Evolutionary conservation across 2,113 vertebrate species (phyloP), one percentile per base, ranked within the genome.

Genomic region (Melanerpes formicivorus): DNA sequence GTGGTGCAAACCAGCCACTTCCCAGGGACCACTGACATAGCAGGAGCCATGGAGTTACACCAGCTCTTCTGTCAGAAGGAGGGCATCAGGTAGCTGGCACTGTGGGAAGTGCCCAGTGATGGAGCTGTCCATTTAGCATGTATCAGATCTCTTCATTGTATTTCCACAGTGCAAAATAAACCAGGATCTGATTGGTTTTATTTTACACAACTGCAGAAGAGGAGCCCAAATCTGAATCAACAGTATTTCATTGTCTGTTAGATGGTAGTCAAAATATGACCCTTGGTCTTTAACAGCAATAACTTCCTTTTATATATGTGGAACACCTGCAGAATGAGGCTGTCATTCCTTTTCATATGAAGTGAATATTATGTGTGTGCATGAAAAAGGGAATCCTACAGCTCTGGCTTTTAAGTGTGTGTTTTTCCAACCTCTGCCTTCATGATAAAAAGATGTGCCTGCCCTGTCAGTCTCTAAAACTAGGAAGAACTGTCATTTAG

Each of bases 1-100:
- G 12, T 9, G 58, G 25, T 32, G 27, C 27, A 67, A 58, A 58
- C 5, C 40, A 37, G n/a, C 11, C 34, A 21, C 32, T 75, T 70
- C 5, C n/a, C 12, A 3, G 1, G 9, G 17, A 14, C 8, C 18
- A 1, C 25, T 2, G 44, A 67, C 55, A 11, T 0, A 26, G n/a
- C 42, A 34, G 67, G 44, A 73, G 60, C 29, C 15, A 0, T 1
- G 3, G 14, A 14, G 37, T 3, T 27, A 27, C 1, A 6, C 25
- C 73, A 72, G 44, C 46, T 23, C 27, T 73, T 55, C 22, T 5
- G 1, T 40, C 11, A 18, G 17, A 40, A 30, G 54, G 48, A 64
- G 27, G 14, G 3, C n/a, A 37, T 1, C 0, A 2, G 6, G 14
- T 34, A 66, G 22, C 26, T 66, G 52, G 17, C 19, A 6, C 16